Base-by-base conservation (phyloP, 1,140 invertebrate species). In the Drosophila sulfurigaster region DNA sequence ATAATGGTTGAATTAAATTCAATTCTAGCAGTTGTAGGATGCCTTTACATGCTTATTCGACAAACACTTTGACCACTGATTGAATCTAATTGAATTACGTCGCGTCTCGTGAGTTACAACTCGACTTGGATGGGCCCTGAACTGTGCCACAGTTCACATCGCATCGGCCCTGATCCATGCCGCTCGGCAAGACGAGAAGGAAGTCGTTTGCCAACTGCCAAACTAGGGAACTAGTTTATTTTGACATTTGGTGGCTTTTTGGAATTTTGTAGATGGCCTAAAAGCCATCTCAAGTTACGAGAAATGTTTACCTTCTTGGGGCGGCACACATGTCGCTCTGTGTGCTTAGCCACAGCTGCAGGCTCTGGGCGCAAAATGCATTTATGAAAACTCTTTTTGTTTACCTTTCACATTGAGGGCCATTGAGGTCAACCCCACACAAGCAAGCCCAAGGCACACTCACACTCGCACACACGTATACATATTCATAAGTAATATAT, bases 81-180 rank as follows among this genome's bases (percentile, higher is more conserved):
- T 88, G 83, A 78, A 67, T 57, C 66, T 88, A 89, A 88, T 89
- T 88, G 80, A 88, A 89, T 88, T 81, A 89, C 72, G 67, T 82
- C 35, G 54, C 32, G 16, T 56, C 15, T 49, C n/a, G 43, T 45
- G 43, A 79, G 81, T 81, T 89, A 89, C 83, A 89, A 72, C 66
- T 74, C 52, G 48, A 28, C 38, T 57, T 70, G 28, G 16, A 25
- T 52, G 28, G 57, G 49, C 69, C 74, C 60, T 72, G 68, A 72
- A 72, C 62, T 76, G 25, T 56, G 58, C 56, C 20, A 25, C 20
- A 25, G 20, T 25, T 25, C 66, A 16, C 57, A 15, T 1, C 45
- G 4, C 10, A 4, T 30, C 15, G 51, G 6, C 13, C 60, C 25
- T 10, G 52, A 51, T 38, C 58, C 58, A 49, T 59, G 51, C 52